Evolutionary conservation across 2,797 vertebrate genomes (phyloP).

Genomic region (Sylvilagus floridanus): DNA sequence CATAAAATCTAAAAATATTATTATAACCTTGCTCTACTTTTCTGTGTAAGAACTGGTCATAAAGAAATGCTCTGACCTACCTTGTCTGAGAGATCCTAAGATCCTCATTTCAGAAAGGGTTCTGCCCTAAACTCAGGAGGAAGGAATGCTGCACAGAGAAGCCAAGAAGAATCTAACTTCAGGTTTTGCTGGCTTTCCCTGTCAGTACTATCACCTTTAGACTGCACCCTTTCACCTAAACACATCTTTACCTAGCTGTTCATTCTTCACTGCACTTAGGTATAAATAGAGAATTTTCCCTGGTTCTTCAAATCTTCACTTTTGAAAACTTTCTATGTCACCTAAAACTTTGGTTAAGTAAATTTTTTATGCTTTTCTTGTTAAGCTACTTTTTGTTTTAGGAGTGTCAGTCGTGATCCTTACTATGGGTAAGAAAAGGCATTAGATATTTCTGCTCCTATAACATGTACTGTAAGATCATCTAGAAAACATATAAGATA

Average conservation of each 20-base stretch:
- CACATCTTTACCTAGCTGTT: not conserved
- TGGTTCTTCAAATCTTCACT: not conserved
- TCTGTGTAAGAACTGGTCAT: not conserved
- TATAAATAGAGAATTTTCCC: not conserved
- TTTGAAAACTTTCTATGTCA: not conserved
- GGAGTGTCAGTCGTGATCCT: not conserved
- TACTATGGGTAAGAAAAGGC: not conserved
- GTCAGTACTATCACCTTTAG: too few relatives aligned
- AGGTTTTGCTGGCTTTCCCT: not conserved
- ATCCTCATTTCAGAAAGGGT: not conserved
- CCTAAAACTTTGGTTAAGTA: not conserved
- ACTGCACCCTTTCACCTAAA: not conserved
- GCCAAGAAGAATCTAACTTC: not conserved
- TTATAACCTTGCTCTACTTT: not conserved
- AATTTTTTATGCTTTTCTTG: not conserved
- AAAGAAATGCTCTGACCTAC: not conserved
- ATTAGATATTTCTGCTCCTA: not conserved
- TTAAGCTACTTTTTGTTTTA: not conserved
- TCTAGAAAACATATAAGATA: not conserved
- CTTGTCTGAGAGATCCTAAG: not conserved
- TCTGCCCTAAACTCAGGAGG: not conserved
- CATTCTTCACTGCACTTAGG: not conserved
- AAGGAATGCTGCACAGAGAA: not conserved
- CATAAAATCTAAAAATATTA: not conserved
- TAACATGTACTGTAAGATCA: not conserved